Evolutionary conservation across 2,888 invertebrate species (phyloP).

Genomic region (Nyleta sp.): DNA sequence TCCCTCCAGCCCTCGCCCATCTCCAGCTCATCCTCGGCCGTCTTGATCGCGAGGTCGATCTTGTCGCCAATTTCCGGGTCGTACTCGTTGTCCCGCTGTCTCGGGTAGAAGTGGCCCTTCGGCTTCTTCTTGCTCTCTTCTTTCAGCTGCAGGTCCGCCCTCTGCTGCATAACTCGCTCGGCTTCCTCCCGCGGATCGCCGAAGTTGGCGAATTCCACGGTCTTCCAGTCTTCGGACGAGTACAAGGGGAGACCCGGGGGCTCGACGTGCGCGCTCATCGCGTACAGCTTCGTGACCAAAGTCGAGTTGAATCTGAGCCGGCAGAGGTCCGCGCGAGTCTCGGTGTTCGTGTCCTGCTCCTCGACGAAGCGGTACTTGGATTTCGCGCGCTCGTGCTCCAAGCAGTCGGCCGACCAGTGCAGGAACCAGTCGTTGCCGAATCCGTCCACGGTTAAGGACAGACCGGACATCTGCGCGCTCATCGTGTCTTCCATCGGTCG

Average conservation of each 20-base stretch:
- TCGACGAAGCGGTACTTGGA: slow-evolving; percentile 83
- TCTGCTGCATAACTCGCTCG: slow-evolving; percentile 78
- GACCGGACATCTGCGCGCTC: slow-evolving; percentile 85
- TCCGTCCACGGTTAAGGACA: slow-evolving; percentile 85
- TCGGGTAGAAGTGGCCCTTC: slow-evolving; percentile 30
- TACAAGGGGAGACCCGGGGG: slow-evolving; percentile 90
- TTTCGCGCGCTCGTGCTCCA: slow-evolving; percentile 81
- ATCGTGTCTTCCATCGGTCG: slow-evolving; percentile 85
- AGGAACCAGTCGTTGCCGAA: slow-evolving; percentile 90
- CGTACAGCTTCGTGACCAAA: slow-evolving; percentile 87
- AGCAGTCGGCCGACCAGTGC: slow-evolving; percentile 90
- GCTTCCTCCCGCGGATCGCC: slow-evolving; percentile 83
- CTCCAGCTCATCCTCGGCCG: slow-evolving; percentile 44
- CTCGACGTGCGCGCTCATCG: slow-evolving; percentile 86
- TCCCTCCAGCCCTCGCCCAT: slow-evolving; percentile 52
- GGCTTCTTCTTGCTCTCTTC: slow-evolving; percentile 25
- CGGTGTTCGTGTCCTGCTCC: slow-evolving; percentile 69
- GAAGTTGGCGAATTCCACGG: slow-evolving; percentile 81
- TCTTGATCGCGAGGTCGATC: slow-evolving; percentile 58
- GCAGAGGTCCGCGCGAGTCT: slow-evolving; percentile 85
- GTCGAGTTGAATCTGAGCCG: slow-evolving; percentile 88
- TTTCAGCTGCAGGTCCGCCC: slow-evolving; percentile 65
- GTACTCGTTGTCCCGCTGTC: slow-evolving; percentile 57
- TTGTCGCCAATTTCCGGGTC: slow-evolving; percentile 63
- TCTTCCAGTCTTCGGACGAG: slow-evolving; percentile 84